phyloP scores from a whole-genome alignment of 2,113 vertebrate species.

The Eclectus roratus region DNA sequence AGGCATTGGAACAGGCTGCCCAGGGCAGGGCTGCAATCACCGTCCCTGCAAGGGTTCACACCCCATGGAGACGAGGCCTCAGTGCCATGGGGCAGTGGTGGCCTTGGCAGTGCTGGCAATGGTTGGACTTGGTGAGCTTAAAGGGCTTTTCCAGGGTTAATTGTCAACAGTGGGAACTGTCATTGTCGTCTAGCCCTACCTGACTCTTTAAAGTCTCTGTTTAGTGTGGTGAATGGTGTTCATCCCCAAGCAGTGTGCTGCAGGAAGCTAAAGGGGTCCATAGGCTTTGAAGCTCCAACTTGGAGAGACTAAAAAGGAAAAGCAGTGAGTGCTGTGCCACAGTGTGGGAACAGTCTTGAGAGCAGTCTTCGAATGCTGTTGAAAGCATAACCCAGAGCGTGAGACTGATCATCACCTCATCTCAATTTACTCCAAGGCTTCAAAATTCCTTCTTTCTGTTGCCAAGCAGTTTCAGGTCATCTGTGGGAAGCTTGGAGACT shows the following conservation, averaged over 20 bases:
- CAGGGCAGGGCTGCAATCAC: background rate
- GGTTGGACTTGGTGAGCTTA: background rate
- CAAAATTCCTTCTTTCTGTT: background rate
- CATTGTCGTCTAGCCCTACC: background rate
- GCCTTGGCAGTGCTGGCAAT: background rate
- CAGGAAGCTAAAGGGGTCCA: background rate
- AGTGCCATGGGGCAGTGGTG: background rate
- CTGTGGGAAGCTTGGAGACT: background rate
- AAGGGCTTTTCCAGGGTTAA: too few species aligned
- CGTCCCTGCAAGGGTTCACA: background rate
- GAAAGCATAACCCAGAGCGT: rapidly evolving
- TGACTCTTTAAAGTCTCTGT: background rate
- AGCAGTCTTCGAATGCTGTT: background rate
- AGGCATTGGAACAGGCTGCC: background rate
- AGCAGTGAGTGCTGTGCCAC: background rate
- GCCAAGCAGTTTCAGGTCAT: background rate
- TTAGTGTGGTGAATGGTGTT: background rate
- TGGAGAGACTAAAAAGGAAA: rapidly evolving
- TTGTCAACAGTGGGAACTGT: background rate
- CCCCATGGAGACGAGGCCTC: rapidly evolving
- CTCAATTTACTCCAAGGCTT: background rate
- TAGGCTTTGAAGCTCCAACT: background rate
- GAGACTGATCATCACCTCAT: too few species aligned
- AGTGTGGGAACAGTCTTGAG: rapidly evolving
- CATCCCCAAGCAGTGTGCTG: background rate